These are phyloP conservation scores for Scaptodrosophila lebanonensis DNA, from an alignment of 1,140 invertebrate genomes.

Conservation along the genomic window DNA sequence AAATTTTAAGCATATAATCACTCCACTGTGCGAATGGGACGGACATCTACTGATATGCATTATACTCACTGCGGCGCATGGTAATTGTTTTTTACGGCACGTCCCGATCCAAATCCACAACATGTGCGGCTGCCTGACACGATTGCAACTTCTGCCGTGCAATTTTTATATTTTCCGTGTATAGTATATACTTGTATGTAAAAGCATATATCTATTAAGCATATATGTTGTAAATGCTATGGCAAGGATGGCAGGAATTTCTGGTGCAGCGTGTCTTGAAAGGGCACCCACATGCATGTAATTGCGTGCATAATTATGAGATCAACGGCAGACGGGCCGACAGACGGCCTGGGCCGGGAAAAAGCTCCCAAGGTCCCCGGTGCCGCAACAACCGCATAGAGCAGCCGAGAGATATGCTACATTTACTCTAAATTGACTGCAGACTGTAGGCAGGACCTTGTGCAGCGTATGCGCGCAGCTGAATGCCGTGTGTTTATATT, in stretches of 20 bases:
- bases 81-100: conserved; percentile 61
- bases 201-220: no score
- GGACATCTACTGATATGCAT: conserved; percentile 7
- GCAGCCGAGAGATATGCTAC: conserved; percentile 47
- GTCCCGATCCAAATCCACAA: conserved; percentile 11
- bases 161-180: conserved; percentile 1
- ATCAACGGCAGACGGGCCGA: neutral
- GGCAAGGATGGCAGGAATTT: no score
- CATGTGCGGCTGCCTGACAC: conserved; percentile 10
- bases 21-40: neutral
- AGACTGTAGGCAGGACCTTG: conserved; percentile 1
- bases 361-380: conserved; percentile 33
- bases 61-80: conserved; percentile 34
- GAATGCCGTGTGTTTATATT: no score
- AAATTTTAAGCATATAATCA: no score
- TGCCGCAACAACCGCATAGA: no score
- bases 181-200: no score
- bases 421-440: conserved; percentile 47
- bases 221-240: no score
- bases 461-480: neutral
- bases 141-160: conserved; percentile 7
- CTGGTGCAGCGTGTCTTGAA: conserved; percentile 13
- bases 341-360: no score
- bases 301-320: conserved; percentile 55
- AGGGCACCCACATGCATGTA: conserved; percentile 12